A percentile compares a stretch with the other conserved stretches of the same genome.
phyloP scores from a whole-genome alignment of 1,140 invertebrate genomes.

The Callitettix versicolor region DNA sequence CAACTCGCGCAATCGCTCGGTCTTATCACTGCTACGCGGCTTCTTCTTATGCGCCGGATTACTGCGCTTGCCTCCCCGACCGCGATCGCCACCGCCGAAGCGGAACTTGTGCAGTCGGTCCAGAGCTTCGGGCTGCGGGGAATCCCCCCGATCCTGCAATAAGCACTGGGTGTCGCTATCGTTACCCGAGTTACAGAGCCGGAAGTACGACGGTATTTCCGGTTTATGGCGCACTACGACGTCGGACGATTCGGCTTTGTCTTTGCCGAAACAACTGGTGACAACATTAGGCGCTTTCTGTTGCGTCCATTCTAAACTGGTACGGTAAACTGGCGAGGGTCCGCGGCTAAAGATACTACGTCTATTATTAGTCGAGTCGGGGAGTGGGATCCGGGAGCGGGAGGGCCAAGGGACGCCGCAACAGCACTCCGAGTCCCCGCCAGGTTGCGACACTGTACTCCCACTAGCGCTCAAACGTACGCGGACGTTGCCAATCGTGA shows the following conservation, averaged over 20 bases:
- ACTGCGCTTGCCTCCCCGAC: slow-evolving; percentile 29
- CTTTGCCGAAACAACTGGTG: slow-evolving; percentile 19
- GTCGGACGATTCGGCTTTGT: background rate
- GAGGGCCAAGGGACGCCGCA: slow-evolving; percentile 33
- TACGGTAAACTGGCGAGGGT: slow-evolving; percentile 20
- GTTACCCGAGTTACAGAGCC: background rate
- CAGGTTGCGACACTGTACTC: slow-evolving; percentile 23
- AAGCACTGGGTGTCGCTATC: background rate
- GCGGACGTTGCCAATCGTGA: slow-evolving; percentile 19
- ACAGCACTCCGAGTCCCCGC: slow-evolving; percentile 31
- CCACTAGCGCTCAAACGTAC: slow-evolving; percentile 14
- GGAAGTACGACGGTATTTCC: too few relatives aligned
- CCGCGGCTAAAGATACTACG: slow-evolving; percentile 8
- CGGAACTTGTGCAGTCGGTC: slow-evolving; percentile 65
- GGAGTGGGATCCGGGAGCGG: slow-evolving; percentile 31
- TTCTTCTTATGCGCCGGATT: slow-evolving; percentile 20
- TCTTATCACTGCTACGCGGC: slow-evolving; percentile 45
- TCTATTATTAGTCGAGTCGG: slow-evolving; percentile 20
- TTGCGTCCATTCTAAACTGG: slow-evolving; percentile 20
- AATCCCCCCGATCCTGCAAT: background rate
- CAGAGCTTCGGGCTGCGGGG: slow-evolving; percentile 33
- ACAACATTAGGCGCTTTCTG: slow-evolving; percentile 13
- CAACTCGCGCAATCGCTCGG: slow-evolving; percentile 59
- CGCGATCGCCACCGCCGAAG: slow-evolving; percentile 50
- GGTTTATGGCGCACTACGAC: too few relatives aligned